phyloP scores from a whole-genome alignment of 1,140 invertebrate genomes.

The Rhysida immarginata region DNA sequence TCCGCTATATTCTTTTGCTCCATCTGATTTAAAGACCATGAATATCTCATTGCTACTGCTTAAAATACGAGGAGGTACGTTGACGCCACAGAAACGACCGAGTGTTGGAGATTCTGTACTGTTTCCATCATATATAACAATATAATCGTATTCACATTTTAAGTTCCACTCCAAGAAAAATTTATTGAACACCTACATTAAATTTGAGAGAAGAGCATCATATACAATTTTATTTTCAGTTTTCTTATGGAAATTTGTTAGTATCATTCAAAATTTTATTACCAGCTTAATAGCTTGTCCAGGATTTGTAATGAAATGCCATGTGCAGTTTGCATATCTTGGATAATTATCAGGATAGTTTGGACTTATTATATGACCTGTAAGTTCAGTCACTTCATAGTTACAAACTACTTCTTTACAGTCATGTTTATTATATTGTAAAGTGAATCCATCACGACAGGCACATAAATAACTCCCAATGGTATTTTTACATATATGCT shows the following conservation, averaged over 20 bases:
- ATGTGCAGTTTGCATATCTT: slow-evolving; percentile 85
- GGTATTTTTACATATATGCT: slow-evolving; percentile 91
- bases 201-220: not conserved
- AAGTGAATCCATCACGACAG: slow-evolving; percentile 88
- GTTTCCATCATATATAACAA: slow-evolving; percentile 82
- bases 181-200: slow-evolving; percentile 55
- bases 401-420: slow-evolving; percentile 81
- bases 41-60: slow-evolving; percentile 84
- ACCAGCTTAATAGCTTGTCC: slow-evolving; percentile 87
- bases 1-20: slow-evolving; percentile 82
- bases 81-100: slow-evolving; percentile 79
- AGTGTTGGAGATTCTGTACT: slow-evolving; percentile 60
- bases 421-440: slow-evolving; percentile 85
- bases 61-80: slow-evolving; percentile 73
- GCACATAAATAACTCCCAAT: slow-evolving; percentile 87
- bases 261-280: not conserved
- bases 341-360: slow-evolving; percentile 94
- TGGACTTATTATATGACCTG: slow-evolving; percentile 68
- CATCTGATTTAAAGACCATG: slow-evolving; percentile 91
- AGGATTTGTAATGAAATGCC: slow-evolving; percentile 89
- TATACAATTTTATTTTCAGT: not conserved
- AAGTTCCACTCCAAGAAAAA: slow-evolving; percentile 95
- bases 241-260: not conserved
- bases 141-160: slow-evolving; percentile 89
- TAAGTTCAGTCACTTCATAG: slow-evolving; percentile 33